Conservation (phyloP, 53 echinoderm and acorn worm species). For the Antedon mediterranea region DNA sequence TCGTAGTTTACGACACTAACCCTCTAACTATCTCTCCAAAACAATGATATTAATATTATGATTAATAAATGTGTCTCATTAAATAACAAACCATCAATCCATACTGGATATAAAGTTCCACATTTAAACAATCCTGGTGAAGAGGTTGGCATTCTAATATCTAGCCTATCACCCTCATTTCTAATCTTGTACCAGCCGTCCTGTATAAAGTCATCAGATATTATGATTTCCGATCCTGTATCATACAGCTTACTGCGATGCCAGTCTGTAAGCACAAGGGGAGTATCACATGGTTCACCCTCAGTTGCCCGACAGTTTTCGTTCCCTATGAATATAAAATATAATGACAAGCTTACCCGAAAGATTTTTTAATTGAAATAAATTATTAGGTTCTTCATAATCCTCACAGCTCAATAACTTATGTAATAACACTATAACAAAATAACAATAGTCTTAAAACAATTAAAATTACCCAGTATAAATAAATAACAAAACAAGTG, state of each 20-base stretch:
- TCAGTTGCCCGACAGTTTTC: neutral
- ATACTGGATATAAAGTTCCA: neutral
- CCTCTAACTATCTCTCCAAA: too few relatives aligned
- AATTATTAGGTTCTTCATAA: too few relatives aligned
- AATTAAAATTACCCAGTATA: too few relatives aligned
- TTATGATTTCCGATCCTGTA: neutral
- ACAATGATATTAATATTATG: neutral
- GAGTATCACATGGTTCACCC: neutral
- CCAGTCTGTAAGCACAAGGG: neutral
- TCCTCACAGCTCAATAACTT: too few relatives aligned
- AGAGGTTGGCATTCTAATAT: neutral
- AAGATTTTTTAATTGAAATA: too few relatives aligned
- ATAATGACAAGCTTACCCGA: too few relatives aligned
- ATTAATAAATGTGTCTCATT: too few relatives aligned
- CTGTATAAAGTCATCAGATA: neutral
- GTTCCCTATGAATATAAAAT: too few relatives aligned
- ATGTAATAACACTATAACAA: too few relatives aligned
- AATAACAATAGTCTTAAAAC: too few relatives aligned
- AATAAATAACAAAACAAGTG: too few relatives aligned
- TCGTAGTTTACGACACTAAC: too few relatives aligned
- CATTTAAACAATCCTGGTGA: neutral
- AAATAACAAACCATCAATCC: neutral
- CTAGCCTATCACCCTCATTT: neutral
- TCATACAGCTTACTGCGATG: neutral
- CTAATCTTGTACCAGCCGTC: neutral